Conservation (phyloP, 2,888 invertebrate genomes). For the Priocnemis perturbator region DNA sequence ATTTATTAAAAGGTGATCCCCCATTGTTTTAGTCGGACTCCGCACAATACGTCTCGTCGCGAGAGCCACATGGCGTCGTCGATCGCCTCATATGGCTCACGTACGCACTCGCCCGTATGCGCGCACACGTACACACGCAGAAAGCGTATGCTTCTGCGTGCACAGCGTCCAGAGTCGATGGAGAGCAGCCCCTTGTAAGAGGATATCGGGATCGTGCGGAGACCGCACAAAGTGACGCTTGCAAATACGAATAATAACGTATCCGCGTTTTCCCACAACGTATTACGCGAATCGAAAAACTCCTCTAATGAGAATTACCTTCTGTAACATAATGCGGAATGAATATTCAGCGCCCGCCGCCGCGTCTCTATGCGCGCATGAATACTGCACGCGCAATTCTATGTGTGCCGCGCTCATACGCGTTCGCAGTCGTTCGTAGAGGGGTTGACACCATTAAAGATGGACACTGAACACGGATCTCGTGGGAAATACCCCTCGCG, state of each 20-base stretch:
- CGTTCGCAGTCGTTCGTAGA: conserved; percentile 1
- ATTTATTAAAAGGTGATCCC: conserved; percentile 69
- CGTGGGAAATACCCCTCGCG: conserved; percentile 40
- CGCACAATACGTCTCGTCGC: conserved; percentile 62
- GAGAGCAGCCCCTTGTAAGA: too few species aligned
- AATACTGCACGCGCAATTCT: conserved; percentile 3
- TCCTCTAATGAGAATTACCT: too few species aligned
- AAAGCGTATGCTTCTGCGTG: conserved; percentile 15
- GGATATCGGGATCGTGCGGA: too few species aligned
- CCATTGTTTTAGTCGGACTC: conserved; percentile 64
- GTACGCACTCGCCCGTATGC: too few species aligned
- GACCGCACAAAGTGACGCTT: too few species aligned
- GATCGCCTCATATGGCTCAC: conserved; percentile 26
- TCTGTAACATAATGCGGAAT: too few species aligned
- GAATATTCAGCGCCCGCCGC: too few species aligned
- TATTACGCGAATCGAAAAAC: too few species aligned
- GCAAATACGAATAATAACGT: too few species aligned
- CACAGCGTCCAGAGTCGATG: conserved; percentile 9
- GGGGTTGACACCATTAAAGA: neutral
- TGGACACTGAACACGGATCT: conserved; percentile 19
- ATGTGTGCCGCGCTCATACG: conserved; percentile 11
- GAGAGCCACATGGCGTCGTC: conserved; percentile 64
- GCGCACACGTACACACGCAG: conserved; percentile 1
- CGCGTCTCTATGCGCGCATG: conserved; percentile 20
- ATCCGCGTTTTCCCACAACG: too few species aligned